Base-by-base conservation (phyloP, 2,888 invertebrate species). In the Tortricodes alternella region DNA sequence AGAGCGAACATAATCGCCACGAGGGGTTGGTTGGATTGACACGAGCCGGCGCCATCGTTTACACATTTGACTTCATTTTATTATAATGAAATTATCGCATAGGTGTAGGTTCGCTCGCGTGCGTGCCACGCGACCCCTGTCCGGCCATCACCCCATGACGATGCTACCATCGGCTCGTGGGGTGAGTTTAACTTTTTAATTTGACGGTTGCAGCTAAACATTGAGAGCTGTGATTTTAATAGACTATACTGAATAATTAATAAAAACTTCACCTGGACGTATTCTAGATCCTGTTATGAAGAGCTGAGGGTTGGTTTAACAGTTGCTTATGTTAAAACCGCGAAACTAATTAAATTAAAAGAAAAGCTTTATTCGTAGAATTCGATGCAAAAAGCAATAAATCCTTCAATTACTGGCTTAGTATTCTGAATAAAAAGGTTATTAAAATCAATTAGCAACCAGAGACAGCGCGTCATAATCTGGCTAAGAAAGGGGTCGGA, bases 31-130 rank as follows among this genome's bases (percentile, higher is more conserved):
- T 37, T 7, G 29, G 16, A 11, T 29, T 49, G 55, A 49, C 55
- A 35, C 41, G 35, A 35, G 34, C 19, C 48, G 55, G 48, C 35
- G 53, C 32, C 55, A 49, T 55, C 84, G 81, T 85, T 88, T 85
- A 86, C 84, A 83, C 83, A 74, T 86, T 87, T 84, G 83, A 83
- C 83, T 85, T 72, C 74, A 73, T 84, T 87, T 86, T 85, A 86
- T 87, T 86, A 83, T 82, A 89, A 88, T 88, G 81, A 85, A 87
- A 87, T 86, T 84, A 89, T 86, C 73, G 69, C 68, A 68, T 64
- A 66, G 66, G 70, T 73, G 76, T 73, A 63, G 64, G 57, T 80
- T 72, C 70, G 76, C 53, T 71, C 52, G 59, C 57, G 49, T 61
- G 59, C 57, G 39, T 56, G 61, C 68, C 75, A 78, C 74, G 70